These are phyloP conservation scores for Ciconia maguari DNA, from an alignment of 2,113 vertebrate genomes.

Conservation along the genomic window DNA sequence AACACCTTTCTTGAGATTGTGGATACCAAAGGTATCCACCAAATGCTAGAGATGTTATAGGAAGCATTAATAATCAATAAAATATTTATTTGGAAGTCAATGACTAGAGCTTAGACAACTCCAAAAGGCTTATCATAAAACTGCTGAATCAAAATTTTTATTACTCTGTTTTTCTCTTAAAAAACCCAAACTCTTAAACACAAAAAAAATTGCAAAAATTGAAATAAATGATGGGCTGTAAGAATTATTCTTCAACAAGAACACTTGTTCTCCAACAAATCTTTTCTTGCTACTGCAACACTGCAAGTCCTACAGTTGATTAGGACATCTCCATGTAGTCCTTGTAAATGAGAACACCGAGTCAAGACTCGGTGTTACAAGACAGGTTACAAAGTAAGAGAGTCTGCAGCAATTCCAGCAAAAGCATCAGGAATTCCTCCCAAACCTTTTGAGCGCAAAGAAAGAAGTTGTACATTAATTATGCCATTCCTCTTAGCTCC, in stretches of 20 bases:
- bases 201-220: background rate
- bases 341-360: background rate
- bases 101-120: background rate
- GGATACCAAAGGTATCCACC: background rate
- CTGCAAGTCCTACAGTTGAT: background rate
- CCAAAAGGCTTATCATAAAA: background rate
- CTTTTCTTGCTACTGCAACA: background rate
- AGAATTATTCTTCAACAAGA: background rate
- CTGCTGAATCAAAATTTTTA: background rate
- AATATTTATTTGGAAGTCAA: background rate
- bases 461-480: background rate
- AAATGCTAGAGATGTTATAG: background rate
- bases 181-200: background rate
- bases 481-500: background rate
- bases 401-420: background rate
- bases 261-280: background rate
- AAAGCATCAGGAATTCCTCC: background rate
- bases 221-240: background rate
- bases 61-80: background rate
- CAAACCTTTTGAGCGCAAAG: background rate
- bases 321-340: background rate
- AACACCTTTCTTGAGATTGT: background rate
- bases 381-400: background rate
- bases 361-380: background rate
- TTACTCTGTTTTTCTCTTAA: background rate